These are phyloP conservation scores for Martes martes DNA, from an alignment of 2,113 vertebrate species.

Conservation along the genomic window DNA sequence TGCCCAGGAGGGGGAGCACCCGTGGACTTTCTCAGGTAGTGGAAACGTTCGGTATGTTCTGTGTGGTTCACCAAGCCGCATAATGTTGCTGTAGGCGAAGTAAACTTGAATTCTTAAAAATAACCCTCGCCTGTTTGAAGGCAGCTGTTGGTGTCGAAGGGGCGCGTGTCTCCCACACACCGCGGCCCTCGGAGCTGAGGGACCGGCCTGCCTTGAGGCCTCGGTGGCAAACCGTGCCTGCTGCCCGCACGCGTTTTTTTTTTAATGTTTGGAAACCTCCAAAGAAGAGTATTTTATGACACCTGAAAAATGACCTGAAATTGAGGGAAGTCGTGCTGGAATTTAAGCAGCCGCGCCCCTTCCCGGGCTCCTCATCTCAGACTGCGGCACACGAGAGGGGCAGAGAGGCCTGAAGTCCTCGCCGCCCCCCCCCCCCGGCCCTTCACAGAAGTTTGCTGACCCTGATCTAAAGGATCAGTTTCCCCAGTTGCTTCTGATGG, in stretches of 20 bases:
- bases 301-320: neutral
- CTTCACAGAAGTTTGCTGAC: neutral
- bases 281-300: neutral
- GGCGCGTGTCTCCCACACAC: neutral
- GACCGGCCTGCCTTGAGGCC: neutral
- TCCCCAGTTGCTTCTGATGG: neutral
- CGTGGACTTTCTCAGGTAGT: neutral
- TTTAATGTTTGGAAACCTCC: neutral
- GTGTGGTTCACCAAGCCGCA: neutral
- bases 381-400: accelerated
- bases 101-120: neutral
- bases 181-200: neutral
- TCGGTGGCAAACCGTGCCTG: accelerated
- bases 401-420: neutral
- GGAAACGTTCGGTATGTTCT: accelerated
- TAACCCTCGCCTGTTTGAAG: neutral
- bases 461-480: neutral
- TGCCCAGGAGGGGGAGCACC: neutral
- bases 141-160: neutral
- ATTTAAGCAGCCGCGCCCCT: neutral
- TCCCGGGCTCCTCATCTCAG: too few species aligned
- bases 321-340: neutral
- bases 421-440: neutral
- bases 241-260: neutral
- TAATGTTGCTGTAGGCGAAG: neutral